Percentiles rank a stretch among this genome's conserved stretches.
phyloP scores from a whole-genome alignment of 2,113 vertebrate genomes.

The Charadrius vociferus region DNA sequence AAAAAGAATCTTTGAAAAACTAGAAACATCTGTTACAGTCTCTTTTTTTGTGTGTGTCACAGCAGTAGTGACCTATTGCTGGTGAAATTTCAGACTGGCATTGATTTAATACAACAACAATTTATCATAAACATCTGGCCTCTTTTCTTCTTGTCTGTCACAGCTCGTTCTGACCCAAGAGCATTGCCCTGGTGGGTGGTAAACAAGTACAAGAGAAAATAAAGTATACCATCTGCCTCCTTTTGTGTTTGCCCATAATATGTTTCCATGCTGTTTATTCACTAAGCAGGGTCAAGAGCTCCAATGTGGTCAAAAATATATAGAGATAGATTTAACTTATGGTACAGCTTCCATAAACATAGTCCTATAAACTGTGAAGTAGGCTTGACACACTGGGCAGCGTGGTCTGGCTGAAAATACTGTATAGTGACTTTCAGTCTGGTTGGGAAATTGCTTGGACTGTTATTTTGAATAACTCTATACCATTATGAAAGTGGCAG shows the following conservation, averaged over 20 bases:
- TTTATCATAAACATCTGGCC: constrained; percentile 17
- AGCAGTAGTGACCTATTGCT: neutral
- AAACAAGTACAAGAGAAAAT: constrained; percentile 23
- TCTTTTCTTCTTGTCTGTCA: neutral
- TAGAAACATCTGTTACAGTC: neutral
- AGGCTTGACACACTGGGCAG: neutral
- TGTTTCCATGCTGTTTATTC: neutral
- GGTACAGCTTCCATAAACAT: neutral
- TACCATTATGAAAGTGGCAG: neutral
- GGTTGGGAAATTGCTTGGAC: neutral
- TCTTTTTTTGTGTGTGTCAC: neutral
- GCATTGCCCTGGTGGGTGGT: neutral
- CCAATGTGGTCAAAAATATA: neutral
- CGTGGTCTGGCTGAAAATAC: neutral
- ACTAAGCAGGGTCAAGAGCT: neutral
- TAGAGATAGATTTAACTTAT: neutral
- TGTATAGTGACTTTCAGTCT: neutral
- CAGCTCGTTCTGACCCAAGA: constrained; percentile 11
- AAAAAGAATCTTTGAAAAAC: neutral
- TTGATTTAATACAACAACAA: constrained; percentile 14
- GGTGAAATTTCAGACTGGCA: neutral
- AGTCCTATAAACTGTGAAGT: neutral
- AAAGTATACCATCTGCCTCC: constrained; percentile 6
- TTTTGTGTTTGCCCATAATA: neutral
- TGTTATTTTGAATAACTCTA: neutral